Evolutionary conservation across 1,140 invertebrate species (phyloP).

Genomic region (Drosophila nasuta): DNA sequence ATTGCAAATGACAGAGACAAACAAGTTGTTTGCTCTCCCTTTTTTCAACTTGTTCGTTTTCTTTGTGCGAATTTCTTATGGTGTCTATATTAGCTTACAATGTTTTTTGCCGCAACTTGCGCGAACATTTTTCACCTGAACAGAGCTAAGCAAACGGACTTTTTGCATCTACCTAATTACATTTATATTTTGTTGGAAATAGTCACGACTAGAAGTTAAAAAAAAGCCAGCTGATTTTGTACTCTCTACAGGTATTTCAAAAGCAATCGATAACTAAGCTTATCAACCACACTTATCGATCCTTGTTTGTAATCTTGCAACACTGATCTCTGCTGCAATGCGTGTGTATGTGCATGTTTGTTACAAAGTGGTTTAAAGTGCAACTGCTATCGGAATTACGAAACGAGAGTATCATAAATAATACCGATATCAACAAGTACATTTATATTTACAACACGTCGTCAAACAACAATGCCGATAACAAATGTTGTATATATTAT

Average conservation of each 20-base stretch:
- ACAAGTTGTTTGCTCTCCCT: slow-evolving; percentile 15
- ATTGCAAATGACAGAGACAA: background rate
- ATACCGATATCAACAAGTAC: slow-evolving; percentile 33
- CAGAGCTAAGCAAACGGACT: no score
- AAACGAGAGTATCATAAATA: slow-evolving; percentile 37
- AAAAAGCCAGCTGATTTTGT: no score
- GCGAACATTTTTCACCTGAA: no score
- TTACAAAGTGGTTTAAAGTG: slow-evolving; percentile 28
- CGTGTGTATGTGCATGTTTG: background rate
- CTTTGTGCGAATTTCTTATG: background rate
- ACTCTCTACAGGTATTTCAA: background rate
- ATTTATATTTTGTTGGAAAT: no score
- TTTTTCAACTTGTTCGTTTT: background rate
- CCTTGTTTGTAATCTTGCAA: slow-evolving; percentile 21
- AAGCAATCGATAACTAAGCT: slow-evolving; percentile 18
- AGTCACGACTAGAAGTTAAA: no score
- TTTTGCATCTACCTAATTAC: no score
- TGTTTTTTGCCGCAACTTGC: no score
- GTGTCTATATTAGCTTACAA: background rate
- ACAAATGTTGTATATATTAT: slow-evolving; percentile 24
- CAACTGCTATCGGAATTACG: slow-evolving; percentile 21
- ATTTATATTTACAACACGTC: slow-evolving; percentile 55
- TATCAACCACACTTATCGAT: slow-evolving; percentile 35
- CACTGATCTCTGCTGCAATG: slow-evolving; percentile 10
- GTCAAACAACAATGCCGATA: slow-evolving; percentile 48